Evolutionary conservation across 2,113 vertebrate species (phyloP), one percentile per base, ranked within the genome.

Genomic region (Sebastes schlegelii): DNA sequence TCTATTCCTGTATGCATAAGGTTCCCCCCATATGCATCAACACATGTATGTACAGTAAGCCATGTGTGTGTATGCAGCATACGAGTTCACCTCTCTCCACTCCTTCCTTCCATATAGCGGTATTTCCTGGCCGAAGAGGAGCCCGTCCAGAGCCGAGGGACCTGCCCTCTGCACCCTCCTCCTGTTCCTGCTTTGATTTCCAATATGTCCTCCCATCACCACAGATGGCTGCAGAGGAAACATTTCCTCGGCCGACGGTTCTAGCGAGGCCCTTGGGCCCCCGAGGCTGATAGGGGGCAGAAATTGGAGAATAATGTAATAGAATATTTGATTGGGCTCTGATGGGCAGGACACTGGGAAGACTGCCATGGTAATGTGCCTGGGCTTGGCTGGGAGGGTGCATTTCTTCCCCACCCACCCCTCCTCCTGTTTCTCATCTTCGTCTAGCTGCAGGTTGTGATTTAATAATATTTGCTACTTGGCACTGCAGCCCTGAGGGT

Each of bases 281-380:
- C 86, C 70, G 48, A 68, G 58, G 82, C 92, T 91, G 94, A 96
- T 90, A 75, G 91, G 86, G 91, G 88, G 82, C 86, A 94, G 92
- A 95, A 96, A 97, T 94, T 94, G 95, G 94, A 97, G 96, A 96
- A 95, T 96, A 97, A 96, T 96, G 95, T 96, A 96, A 96, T 94
- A 94, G 95, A 97, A 97, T 97, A 93, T 94, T 94, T 94, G 88
- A 94, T 89, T 90, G 86, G 93, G 77, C 85, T 94, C 86, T 87
- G 90, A 92, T 91, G 91, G 89, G 86, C 82, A 89, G 79, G 84
- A 90, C 86, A 88, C 88, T 80, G 90, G 83, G 92, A 91, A 77
- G 62, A 60, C 65, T 88, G 93, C 88, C 83, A 88, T 55, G 52
- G 58, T 62, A 82, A 90, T 85, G 79, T 90, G 80, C 86, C 74